phyloP scores from a whole-genome alignment of 2,113 vertebrate genomes.

The Ranitomeya variabilis region DNA sequence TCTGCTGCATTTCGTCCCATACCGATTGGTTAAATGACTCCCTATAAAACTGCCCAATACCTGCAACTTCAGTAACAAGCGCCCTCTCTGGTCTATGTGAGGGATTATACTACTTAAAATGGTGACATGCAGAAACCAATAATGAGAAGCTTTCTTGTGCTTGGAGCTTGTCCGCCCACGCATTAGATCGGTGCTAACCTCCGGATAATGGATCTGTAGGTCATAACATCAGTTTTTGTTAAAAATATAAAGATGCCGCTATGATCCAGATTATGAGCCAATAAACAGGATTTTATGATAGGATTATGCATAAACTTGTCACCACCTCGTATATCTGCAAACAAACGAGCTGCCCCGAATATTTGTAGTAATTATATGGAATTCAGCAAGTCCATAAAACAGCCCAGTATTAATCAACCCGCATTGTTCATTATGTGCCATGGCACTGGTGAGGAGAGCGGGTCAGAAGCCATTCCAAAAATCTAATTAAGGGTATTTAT shows the following conservation, averaged over 20 bases:
- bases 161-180: not conserved
- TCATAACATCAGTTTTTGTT: not conserved
- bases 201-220: not conserved
- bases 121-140: not conserved
- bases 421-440: not conserved
- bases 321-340: not conserved
- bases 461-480: too few relatives aligned
- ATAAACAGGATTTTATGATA: slow-evolving; percentile 26
- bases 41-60: not conserved
- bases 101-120: not conserved
- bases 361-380: slow-evolving; percentile 10
- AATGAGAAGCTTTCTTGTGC: not conserved
- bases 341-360: not conserved
- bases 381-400: slow-evolving; percentile 1
- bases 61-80: not conserved
- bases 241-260: slow-evolving; percentile 4
- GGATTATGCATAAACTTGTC: slow-evolving; percentile 13
- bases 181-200: not conserved
- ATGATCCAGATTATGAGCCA: not conserved
- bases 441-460: not conserved
- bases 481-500: too few relatives aligned
- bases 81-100: not conserved
- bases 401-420: not conserved
- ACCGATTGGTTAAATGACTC: not conserved
- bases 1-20: not conserved